Conservation (phyloP, 53 echinoderm and acorn worm species). For the Mesocentrotus franciscanus region DNA sequence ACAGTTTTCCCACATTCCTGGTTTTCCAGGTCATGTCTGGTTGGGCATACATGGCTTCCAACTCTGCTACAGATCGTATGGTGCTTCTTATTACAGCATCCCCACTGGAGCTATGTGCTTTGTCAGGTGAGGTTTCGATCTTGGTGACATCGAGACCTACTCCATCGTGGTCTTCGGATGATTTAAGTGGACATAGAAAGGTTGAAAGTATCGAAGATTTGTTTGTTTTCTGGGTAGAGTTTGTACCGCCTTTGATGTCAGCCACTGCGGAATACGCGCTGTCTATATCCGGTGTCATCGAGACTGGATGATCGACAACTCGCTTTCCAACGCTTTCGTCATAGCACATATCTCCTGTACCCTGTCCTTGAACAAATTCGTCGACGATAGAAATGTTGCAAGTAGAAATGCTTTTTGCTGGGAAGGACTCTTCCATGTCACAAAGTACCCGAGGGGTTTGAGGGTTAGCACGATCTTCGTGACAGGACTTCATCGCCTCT, state of each 20-base stretch:
- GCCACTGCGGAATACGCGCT: background rate
- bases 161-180: background rate
- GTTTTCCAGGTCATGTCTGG: conserved; percentile 17
- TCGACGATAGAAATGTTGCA: background rate
- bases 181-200: background rate
- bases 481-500: background rate
- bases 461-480: background rate
- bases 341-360: too few relatives aligned
- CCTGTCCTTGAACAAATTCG: too few relatives aligned
- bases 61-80: background rate
- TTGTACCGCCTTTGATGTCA: background rate
- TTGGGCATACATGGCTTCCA: background rate
- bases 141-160: background rate
- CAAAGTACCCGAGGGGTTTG: background rate
- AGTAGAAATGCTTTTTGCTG: background rate
- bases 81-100: background rate
- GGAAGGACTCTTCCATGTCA: background rate
- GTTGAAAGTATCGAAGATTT: background rate
- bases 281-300: background rate
- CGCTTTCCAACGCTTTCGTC: too few relatives aligned
- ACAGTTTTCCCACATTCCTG: background rate
- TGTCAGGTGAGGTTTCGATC: background rate
- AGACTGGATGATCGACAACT: background rate
- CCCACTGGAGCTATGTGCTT: background rate
- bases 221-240: background rate